These are phyloP conservation scores for Drosophila aldrichi DNA, from an alignment of 2,888 invertebrate genomes.

Conservation along the genomic window DNA sequence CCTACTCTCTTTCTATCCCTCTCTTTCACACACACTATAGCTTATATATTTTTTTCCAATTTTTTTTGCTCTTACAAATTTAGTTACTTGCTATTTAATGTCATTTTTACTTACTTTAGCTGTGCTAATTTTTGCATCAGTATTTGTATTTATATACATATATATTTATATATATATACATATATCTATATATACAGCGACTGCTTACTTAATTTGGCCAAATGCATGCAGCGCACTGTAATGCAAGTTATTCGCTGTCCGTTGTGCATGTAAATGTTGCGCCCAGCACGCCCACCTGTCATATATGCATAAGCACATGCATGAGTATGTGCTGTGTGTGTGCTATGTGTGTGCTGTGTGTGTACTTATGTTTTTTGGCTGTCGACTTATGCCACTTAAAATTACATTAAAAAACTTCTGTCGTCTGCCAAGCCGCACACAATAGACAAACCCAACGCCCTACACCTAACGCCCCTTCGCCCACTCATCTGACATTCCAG, in stretches of 20 bases:
- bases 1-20: neutral
- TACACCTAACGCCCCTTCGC: constrained; percentile 1
- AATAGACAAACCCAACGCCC: constrained; percentile 22
- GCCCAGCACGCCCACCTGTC: constrained; percentile 60
- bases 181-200: constrained; percentile 5
- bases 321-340: constrained; percentile 22
- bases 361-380: constrained; percentile 64
- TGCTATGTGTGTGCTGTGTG: constrained; percentile 15
- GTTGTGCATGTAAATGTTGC: constrained; percentile 37
- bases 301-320: constrained; percentile 11
- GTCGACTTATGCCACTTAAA: constrained; percentile 81
- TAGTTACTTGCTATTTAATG: constrained; percentile 37
- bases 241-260: constrained; percentile 19
- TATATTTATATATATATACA: neutral
- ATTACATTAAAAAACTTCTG: constrained; percentile 80
- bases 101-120: constrained; percentile 36
- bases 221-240: constrained; percentile 23
- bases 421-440: constrained; percentile 50
- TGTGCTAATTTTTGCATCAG: constrained; percentile 24
- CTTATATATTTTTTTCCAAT: neutral
- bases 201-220: constrained; percentile 33
- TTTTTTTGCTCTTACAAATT: constrained; percentile 7
- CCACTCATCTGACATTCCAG: constrained; percentile 15
- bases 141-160: neutral
- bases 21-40: neutral